These are phyloP conservation scores for Cephus runcator DNA, from an alignment of 2,888 invertebrate species.

Conservation along the genomic window DNA sequence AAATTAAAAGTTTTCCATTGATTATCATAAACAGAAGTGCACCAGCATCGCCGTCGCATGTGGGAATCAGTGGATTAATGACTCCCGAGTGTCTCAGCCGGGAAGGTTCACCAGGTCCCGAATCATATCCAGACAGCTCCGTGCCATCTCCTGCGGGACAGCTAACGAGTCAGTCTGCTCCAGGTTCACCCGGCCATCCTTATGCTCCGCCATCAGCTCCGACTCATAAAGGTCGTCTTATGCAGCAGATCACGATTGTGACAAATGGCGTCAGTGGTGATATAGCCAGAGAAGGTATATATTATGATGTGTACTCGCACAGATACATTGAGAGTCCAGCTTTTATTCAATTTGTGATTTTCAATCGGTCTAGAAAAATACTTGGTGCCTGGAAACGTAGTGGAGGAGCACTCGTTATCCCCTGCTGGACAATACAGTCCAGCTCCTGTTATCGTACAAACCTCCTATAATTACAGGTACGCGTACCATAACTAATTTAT, in stretches of 20 bases:
- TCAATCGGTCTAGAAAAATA: slow-evolving; percentile 67
- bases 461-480: slow-evolving; percentile 70
- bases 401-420: slow-evolving; percentile 70
- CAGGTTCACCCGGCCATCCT: slow-evolving; percentile 73
- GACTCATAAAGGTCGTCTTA: slow-evolving; percentile 57
- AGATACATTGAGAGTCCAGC: background rate
- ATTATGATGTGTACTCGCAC: background rate
- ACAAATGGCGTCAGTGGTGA: slow-evolving; percentile 61
- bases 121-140: slow-evolving; percentile 71
- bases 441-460: slow-evolving; percentile 73
- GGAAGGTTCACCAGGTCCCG: slow-evolving; percentile 92
- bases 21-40: slow-evolving; percentile 77
- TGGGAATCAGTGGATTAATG: slow-evolving; percentile 85
- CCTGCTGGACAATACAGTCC: slow-evolving; percentile 70
- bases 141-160: slow-evolving; percentile 68
- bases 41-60: slow-evolving; percentile 93
- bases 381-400: slow-evolving; percentile 64
- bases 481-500: slow-evolving; percentile 9
- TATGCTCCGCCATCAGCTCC: slow-evolving; percentile 55
- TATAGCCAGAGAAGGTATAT: slow-evolving; percentile 58
- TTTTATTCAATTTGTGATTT: background rate
- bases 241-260: slow-evolving; percentile 63
- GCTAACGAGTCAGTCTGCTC: slow-evolving; percentile 72
- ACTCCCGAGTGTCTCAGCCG: slow-evolving; percentile 88
- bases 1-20: slow-evolving; percentile 5